A percentile compares a stretch with the other conserved stretches of the same genome.
Conservation (phyloP, 2,888 invertebrate genomes). For the Folsomia candida region DNA sequence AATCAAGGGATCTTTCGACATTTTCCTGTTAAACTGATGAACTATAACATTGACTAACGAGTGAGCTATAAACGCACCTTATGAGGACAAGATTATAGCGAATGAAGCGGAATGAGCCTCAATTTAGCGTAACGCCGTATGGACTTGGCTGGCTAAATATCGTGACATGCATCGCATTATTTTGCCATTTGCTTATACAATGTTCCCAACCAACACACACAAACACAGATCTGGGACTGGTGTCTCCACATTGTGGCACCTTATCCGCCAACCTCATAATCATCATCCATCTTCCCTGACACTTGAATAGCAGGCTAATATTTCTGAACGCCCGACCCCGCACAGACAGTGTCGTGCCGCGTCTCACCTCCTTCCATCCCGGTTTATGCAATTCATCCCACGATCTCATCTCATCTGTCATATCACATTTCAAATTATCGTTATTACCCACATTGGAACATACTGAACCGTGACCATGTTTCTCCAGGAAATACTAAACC, state of each 20-base stretch:
- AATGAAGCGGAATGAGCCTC: neutral
- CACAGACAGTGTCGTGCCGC: too few species aligned
- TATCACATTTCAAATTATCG: slow-evolving; percentile 19
- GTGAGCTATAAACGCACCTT: too few species aligned
- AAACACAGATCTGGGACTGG: too few species aligned
- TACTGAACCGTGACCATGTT: slow-evolving; percentile 9
- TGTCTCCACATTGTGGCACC: too few species aligned
- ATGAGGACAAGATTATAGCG: too few species aligned
- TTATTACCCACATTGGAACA: slow-evolving; percentile 3
- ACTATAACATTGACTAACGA: too few species aligned
- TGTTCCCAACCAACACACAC: too few species aligned
- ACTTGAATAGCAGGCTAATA: slow-evolving; percentile 10
- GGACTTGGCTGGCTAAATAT: neutral
- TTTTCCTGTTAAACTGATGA: too few species aligned
- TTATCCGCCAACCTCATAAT: slow-evolving; percentile 2
- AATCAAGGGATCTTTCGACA: too few species aligned
- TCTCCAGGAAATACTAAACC: neutral
- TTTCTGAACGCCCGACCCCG: slow-evolving; percentile 12
- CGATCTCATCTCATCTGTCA: slow-evolving; percentile 15
- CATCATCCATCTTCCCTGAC: slow-evolving; percentile 15
- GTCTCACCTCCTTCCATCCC: neutral
- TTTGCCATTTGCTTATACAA: too few species aligned
- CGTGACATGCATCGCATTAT: neutral
- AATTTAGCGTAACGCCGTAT: neutral
- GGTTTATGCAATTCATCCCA: slow-evolving; percentile 14